Evolutionary conservation across 2,888 invertebrate genomes (phyloP).

Genomic region (Oligia latruncula): DNA sequence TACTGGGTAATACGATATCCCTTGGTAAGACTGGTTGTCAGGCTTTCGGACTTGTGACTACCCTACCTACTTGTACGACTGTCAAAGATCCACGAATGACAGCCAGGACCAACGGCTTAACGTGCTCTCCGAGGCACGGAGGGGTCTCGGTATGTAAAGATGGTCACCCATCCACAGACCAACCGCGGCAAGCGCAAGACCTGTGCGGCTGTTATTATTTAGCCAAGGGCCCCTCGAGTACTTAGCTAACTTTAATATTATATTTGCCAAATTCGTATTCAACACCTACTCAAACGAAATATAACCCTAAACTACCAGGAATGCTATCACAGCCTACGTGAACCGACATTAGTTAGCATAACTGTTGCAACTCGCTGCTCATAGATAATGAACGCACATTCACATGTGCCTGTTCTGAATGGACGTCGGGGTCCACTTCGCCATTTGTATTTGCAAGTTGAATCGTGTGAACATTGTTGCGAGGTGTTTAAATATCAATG

Average conservation of each 20-base stretch:
- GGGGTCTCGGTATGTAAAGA: no score
- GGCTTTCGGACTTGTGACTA: no score
- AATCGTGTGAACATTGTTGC: slow-evolving; percentile 54
- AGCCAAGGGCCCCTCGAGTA: not conserved
- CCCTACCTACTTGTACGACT: no score
- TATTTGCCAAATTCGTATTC: not conserved
- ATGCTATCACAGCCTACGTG: slow-evolving; percentile 25
- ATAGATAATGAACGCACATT: slow-evolving; percentile 47
- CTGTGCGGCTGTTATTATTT: no score
- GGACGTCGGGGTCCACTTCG: slow-evolving; percentile 14
- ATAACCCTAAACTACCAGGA: slow-evolving; percentile 18
- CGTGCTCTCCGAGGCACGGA: no score
- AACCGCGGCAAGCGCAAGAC: no score
- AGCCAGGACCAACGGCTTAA: no score
- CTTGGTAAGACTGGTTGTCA: no score
- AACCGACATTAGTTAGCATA: slow-evolving; percentile 39
- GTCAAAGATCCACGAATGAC: no score
- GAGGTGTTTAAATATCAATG: slow-evolving; percentile 25
- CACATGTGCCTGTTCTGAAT: slow-evolving; percentile 52
- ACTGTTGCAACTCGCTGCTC: slow-evolving; percentile 26
- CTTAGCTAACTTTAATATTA: not conserved
- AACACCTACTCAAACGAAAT: not conserved
- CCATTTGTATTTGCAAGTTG: slow-evolving; percentile 52
- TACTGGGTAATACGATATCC: no score
- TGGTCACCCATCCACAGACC: no score